Evolutionary conservation across 2,888 invertebrate species (phyloP), one percentile per base, ranked within the genome.

Genomic region (Drosophila monieri): DNA sequence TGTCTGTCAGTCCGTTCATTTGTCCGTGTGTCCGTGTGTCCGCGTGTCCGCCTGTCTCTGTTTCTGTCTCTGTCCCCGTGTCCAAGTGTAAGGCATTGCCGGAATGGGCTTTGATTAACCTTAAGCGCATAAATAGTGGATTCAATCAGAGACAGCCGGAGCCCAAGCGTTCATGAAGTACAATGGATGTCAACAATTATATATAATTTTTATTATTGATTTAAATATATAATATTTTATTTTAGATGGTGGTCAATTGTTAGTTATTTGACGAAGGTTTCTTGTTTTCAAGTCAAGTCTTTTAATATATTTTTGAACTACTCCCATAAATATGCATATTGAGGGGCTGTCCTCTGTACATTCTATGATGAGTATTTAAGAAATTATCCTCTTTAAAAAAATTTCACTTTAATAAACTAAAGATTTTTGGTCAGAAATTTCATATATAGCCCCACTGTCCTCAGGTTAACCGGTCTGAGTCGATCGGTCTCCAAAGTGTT

Each of bases 81-180:
- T 59, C 72, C 78, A 73, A 68, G 83, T 85, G 88, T 88, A 81
- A 81, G 67, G 83, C 83, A 81, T 87, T 64, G 81, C 83, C 66
- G 80, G 81, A 76, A 74, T 86, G 81, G 77, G 86, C 83, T 88
- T 88, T 88, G 87, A 88, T 88, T 88, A 88, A 88, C 89, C 89
- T 88, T 78, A 86, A 74, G 88, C 83, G 76, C 88, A 88, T 88
- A 88, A 88, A 88, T 89, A 88, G 89, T 85, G 88, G 88, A 80
- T 88, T 89, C 88, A 88, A 88, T 89, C 88, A 88, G 88, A 76
- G 77, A 81, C 68, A 69, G 76, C 57, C 51, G 27, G 15, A 37
- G 56, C 44, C 54, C 53, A 51, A 48, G 27, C 57, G 53, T 53
- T 30, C 39, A 21, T 21, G 30, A 10, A 41, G 47, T 47, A 41